Evolutionary conservation across 2,113 vertebrate species (phyloP), one percentile per base, ranked within the genome.

Genomic region (Rhinopomastus cyanomelas): DNA sequence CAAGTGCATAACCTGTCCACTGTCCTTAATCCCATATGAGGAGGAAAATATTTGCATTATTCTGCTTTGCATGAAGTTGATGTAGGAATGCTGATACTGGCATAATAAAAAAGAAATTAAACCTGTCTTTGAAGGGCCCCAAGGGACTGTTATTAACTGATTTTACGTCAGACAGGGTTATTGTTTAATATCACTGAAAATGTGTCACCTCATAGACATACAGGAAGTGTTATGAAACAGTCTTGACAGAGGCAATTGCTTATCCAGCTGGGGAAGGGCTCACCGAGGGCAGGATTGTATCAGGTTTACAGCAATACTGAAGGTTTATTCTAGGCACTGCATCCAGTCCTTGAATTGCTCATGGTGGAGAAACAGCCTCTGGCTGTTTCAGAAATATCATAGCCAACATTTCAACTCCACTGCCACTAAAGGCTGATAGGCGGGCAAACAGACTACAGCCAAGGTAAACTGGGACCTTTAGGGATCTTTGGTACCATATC

Each of bases 1-100:
- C 12, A 85, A 56, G 20, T 23, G 13, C 39, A 46, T 67, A 79
- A 44, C 34, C 37, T 64, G 27, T 27, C 29, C 36, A 55, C 3
- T 11, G 25, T 18, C n/a, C 2, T 20, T 60, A 44, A 53, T 44
- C n/a, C 65, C 0, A 0, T 16, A 17, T 6, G 23, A 83, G 1
- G 57, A 65, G 59, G 29, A 80, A 84, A 89, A 81, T 55, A 3
- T 72, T 65, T 92, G 34, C 18, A 3, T 56, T 48, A 42, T 55
- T 55, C 82, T 4, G 3, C 16, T 29, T 9, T 36, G 23, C 11
- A 29, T 0, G 0, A 72, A 27, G 69, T 32, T 1, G 1, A 20
- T n/a, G 20, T 17, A 72, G 37, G 59, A 85, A 82, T n/a, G 39
- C 12, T 83, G 62, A 51, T 29, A 42, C 23, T n/a, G 23, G 18